A percentile compares a stretch with the other conserved stretches of the same genome.
Conservation (phyloP, 2,797 vertebrate genomes). For the Crocodylus rhombifer region DNA sequence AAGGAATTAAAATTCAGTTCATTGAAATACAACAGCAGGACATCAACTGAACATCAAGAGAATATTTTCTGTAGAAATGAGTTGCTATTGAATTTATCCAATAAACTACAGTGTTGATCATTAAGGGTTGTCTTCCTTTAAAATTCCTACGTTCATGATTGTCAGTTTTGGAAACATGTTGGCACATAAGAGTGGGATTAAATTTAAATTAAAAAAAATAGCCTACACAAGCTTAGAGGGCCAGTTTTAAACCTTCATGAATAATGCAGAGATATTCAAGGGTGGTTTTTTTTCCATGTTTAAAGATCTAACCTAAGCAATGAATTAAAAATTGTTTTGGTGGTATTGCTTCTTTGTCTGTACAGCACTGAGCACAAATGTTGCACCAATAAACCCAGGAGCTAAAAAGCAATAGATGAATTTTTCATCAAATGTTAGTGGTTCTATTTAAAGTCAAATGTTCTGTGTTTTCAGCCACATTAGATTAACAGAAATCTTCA, state of each 20-base stretch:
- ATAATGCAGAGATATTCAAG: conserved; percentile 33
- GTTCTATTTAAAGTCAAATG: background rate
- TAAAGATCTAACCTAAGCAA: conserved; percentile 8
- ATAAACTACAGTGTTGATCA: conserved; percentile 37
- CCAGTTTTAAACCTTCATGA: conserved; percentile 33
- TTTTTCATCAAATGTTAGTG: background rate
- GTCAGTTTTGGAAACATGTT: conserved; percentile 54
- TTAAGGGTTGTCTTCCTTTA: conserved; percentile 65
- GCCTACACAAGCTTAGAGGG: conserved; percentile 32
- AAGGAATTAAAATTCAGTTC: conserved; percentile 47
- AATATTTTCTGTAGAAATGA: conserved; percentile 64
- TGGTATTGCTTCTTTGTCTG: background rate
- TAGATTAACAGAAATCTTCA: background rate
- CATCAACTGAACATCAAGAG: conserved; percentile 48
- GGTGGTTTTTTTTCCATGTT: background rate
- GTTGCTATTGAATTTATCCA: conserved; percentile 11
- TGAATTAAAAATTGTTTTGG: conserved; percentile 4
- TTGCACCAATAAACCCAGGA: background rate
- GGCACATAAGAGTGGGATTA: conserved; percentile 28
- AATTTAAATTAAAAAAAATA: conserved; percentile 53
- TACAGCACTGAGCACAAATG: conserved; percentile 21
- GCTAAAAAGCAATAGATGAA: background rate
- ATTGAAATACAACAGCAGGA: conserved; percentile 57
- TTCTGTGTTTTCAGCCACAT: background rate
- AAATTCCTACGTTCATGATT: conserved; percentile 53